phyloP scores from a whole-genome alignment of 1,140 invertebrate genomes.

The Alviniconcha marisindica region DNA sequence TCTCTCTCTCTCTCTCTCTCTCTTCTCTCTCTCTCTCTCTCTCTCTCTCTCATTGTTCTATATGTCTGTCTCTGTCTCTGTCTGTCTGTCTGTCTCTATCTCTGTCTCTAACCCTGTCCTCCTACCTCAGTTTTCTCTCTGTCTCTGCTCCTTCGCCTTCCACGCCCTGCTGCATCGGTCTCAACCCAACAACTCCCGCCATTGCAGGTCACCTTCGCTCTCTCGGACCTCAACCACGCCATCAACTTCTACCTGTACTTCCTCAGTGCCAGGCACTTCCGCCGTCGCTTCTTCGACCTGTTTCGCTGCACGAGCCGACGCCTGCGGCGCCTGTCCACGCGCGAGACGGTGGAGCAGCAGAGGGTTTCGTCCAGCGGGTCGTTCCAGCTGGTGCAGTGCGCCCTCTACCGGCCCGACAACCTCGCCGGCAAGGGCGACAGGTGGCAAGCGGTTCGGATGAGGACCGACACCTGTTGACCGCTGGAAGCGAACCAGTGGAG shows the following conservation, averaged over 20 bases:
- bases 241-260: slow-evolving; percentile 47
- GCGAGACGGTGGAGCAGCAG: background rate
- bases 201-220: slow-evolving; percentile 26
- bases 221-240: slow-evolving; percentile 44
- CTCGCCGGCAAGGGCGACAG: background rate
- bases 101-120: too few relatives aligned
- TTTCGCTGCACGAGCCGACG: slow-evolving; percentile 35
- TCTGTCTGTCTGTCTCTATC: too few relatives aligned
- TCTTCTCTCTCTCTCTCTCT: too few relatives aligned
- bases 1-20: too few relatives aligned
- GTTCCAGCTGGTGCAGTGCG: background rate
- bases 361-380: background rate
- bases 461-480: background rate
- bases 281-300: slow-evolving; percentile 39
- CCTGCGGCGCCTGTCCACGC: slow-evolving; percentile 12
- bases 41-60: too few relatives aligned
- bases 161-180: too few relatives aligned
- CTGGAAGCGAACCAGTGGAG: too few relatives aligned
- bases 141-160: too few relatives aligned
- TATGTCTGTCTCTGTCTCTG: too few relatives aligned
- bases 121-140: background rate
- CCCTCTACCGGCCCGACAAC: too few relatives aligned
- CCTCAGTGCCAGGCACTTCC: slow-evolving; percentile 39
- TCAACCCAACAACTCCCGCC: too few relatives aligned
- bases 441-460: background rate